phyloP scores from a whole-genome alignment of 2,113 vertebrate species.

The Vanacampus margaritifer region DNA sequence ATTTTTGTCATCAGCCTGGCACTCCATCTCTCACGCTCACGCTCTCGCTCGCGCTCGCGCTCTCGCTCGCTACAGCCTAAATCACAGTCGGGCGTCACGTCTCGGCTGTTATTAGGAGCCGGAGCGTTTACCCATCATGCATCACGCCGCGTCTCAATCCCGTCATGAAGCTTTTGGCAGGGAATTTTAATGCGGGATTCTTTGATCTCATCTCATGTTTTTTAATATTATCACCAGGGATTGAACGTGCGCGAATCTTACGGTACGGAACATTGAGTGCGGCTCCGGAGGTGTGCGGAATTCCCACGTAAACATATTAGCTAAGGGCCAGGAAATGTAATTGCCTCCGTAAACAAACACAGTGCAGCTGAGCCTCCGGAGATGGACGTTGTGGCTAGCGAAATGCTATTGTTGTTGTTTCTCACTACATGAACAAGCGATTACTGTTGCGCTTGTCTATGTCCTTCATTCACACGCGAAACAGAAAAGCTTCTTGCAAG shows the following conservation, averaged over 20 bases:
- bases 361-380: background rate
- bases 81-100: background rate
- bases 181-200: background rate
- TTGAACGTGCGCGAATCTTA: background rate
- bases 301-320: too few species aligned
- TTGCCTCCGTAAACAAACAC: background rate
- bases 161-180: background rate
- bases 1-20: background rate
- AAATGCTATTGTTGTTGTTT: too few species aligned
- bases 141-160: background rate
- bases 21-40: background rate
- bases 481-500: too few species aligned
- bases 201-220: background rate
- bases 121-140: constrained; percentile 3
- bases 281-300: background rate
- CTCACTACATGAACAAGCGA: too few species aligned
- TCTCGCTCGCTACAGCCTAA: background rate
- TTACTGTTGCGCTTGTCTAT: too few species aligned
- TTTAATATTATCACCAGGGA: background rate
- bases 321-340: background rate
- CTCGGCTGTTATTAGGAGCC: background rate
- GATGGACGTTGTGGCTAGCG: background rate
- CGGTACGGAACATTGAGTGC: background rate
- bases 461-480: too few species aligned
- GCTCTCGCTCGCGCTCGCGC: too few species aligned